These are phyloP conservation scores for Scytalopus superciliaris DNA, from an alignment of 2,113 vertebrate species.

Conservation along the genomic window DNA sequence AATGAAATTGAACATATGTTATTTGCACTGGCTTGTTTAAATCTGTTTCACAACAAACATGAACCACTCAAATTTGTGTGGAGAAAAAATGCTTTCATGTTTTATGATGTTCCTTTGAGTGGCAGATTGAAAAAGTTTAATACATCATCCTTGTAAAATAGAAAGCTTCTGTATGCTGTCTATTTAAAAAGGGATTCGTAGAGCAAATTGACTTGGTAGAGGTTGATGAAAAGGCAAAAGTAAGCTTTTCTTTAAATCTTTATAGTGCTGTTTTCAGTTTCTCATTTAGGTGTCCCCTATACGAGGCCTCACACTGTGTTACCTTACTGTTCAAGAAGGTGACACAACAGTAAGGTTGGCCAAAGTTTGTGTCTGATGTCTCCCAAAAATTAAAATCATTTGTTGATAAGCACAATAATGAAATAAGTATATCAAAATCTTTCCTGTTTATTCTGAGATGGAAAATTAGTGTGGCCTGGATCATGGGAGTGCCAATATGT, in stretches of 20 bases:
- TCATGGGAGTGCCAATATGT: not conserved
- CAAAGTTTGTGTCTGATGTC: not conserved
- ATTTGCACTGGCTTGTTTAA: not conserved
- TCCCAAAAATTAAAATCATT: not conserved
- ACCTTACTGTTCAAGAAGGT: fast-evolving
- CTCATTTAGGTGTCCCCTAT: not conserved
- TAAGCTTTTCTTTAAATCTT: not conserved
- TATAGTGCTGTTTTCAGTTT: not conserved
- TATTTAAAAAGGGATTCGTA: not conserved
- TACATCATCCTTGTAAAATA: not conserved
- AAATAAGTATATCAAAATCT: not conserved
- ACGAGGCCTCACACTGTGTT: not conserved
- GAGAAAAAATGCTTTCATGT: not conserved
- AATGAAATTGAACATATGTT: not conserved
- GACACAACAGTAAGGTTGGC: not conserved
- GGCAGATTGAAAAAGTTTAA: not conserved
- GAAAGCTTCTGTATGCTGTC: not conserved
- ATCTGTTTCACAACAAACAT: not conserved
- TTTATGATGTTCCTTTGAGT: not conserved
- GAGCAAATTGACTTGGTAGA: not conserved
- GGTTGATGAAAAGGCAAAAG: not conserved
- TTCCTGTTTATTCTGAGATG: not conserved
- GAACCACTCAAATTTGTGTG: not conserved
- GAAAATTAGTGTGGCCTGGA: not conserved
- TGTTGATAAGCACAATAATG: not conserved